A percentile compares a stretch with the other conserved stretches of the same genome.
phyloP scores from a whole-genome alignment of 2,113 vertebrate species.

The Hypocryptadius cinnamomeus region DNA sequence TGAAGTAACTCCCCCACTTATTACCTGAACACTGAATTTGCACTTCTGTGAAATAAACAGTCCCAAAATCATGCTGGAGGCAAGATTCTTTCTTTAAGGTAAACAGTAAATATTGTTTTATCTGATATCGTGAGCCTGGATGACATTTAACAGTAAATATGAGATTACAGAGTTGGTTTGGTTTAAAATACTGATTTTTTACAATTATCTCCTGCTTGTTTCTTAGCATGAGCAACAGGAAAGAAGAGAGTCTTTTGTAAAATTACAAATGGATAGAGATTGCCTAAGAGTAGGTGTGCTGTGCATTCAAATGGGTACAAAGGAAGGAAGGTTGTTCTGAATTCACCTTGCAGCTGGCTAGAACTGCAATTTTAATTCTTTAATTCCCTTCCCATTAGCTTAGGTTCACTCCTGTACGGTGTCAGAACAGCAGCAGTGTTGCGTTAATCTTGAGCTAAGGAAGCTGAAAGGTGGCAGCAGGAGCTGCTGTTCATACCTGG shows the following conservation, averaged over 20 bases:
- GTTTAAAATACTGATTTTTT: background rate
- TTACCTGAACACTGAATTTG: background rate
- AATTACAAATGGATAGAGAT: background rate
- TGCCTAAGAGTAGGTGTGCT: background rate
- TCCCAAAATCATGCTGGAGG: background rate
- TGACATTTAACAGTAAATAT: background rate
- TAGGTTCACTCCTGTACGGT: background rate
- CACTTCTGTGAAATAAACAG: background rate
- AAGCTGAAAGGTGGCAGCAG: background rate
- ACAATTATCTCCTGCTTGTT: background rate
- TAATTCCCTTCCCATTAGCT: background rate
- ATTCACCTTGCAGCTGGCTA: background rate
- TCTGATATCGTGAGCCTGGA: rapidly evolving
- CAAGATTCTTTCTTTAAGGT: background rate
- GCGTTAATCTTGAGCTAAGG: background rate
- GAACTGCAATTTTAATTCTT: background rate
- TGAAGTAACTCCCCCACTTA: background rate
- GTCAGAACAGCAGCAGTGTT: background rate
- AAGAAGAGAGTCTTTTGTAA: background rate
- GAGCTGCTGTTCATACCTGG: background rate
- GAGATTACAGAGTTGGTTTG: background rate
- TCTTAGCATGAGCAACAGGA: background rate
- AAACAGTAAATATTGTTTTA: background rate
- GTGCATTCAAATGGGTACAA: background rate
- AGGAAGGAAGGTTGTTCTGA: background rate